Conservation (phyloP, 2,797 vertebrate species). For the Diglossa cyanea region DNA sequence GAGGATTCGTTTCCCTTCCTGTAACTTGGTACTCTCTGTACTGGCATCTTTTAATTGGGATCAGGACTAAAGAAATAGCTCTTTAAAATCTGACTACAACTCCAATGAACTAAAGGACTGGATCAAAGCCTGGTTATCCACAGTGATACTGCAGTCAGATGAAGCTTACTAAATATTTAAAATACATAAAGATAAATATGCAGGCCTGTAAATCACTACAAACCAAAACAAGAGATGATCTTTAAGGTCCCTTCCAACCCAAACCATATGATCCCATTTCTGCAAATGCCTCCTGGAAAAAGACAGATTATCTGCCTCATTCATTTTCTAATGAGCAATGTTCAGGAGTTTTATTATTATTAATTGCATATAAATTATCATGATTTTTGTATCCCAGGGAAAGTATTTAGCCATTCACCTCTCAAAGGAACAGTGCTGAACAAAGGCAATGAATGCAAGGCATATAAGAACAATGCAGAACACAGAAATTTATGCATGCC, state of each 20-base stretch:
- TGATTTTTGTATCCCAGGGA: conserved; percentile 52
- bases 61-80: not conserved
- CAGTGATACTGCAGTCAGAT: not conserved
- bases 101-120: not conserved
- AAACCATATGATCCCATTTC: not conserved
- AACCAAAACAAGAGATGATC: not conserved
- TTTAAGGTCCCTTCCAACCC: not conserved
- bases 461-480: conserved; percentile 34
- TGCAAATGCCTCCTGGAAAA: conserved; percentile 30
- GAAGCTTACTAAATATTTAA: conserved; percentile 27
- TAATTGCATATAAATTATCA: conserved; percentile 67
- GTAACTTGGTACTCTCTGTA: not conserved
- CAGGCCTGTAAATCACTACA: conserved; percentile 20
- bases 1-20: not conserved
- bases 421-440: conserved; percentile 48
- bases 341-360: conserved; percentile 49
- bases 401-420: conserved; percentile 60
- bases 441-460: conserved; percentile 11
- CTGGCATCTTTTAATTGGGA: not conserved
- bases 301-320: conserved; percentile 24
- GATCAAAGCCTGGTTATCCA: not conserved
- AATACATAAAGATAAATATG: not conserved
- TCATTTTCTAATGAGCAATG: conserved; percentile 44
- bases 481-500: conserved; percentile 60
- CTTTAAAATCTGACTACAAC: not conserved